Evolutionary conservation across 1,140 invertebrate species (phyloP).

Genomic region (Pseudomyrmex concolor): DNA sequence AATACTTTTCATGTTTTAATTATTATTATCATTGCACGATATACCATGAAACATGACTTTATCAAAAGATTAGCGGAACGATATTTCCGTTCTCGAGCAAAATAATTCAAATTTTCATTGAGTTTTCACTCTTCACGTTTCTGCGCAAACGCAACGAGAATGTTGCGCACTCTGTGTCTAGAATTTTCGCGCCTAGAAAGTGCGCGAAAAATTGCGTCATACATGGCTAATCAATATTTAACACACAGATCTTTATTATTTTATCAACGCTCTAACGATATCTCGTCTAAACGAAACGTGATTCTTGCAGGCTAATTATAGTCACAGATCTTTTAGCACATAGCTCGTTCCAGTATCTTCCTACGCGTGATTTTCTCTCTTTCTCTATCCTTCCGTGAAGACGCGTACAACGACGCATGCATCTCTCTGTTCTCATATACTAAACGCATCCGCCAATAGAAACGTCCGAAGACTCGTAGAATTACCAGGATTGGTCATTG

Average conservation of each 20-base stretch:
- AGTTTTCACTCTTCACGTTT: neutral
- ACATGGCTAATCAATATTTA: neutral
- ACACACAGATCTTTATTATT: neutral
- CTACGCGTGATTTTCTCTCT: neutral
- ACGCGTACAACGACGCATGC: no score
- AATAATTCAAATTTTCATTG: neutral
- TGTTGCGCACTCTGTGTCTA: neutral
- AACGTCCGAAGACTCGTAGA: neutral
- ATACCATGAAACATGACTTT: neutral
- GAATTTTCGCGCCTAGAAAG: neutral
- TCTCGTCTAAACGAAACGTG: neutral
- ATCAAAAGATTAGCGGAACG: neutral
- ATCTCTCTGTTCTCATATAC: neutral
- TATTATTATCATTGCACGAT: no score
- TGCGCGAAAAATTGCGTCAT: neutral
- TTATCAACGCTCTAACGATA: neutral
- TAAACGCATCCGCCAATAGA: conserved; percentile 7
- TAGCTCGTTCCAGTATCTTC: conserved; percentile 38
- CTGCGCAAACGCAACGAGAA: neutral
- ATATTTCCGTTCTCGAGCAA: neutral
- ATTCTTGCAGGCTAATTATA: conserved; percentile 60
- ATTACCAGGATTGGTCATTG: conserved; percentile 57
- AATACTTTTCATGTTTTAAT: no score
- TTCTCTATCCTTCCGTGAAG: neutral
- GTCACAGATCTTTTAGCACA: conserved; percentile 19